Conservation (phyloP, 2,113 vertebrate species). For the Ptyas mucosa region DNA sequence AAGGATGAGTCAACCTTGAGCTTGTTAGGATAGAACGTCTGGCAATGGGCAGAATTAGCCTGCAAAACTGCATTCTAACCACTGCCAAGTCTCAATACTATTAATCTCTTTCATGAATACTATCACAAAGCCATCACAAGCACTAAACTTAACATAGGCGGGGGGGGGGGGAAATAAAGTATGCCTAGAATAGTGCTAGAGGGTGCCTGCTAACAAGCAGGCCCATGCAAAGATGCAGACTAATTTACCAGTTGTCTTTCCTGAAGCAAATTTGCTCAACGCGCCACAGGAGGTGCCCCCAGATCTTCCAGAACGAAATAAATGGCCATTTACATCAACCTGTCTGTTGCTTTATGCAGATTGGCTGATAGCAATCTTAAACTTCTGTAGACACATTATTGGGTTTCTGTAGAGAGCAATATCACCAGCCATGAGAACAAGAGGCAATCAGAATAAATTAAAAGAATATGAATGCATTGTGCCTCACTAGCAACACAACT, state of each 20-base stretch:
- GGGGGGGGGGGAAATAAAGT: not conserved
- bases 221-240: constrained; percentile 26
- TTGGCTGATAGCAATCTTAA: not conserved
- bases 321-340: constrained; percentile 30
- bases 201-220: constrained; percentile 41
- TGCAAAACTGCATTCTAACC: not conserved
- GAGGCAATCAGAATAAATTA: constrained; percentile 6
- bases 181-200: constrained; percentile 33
- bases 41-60: not conserved
- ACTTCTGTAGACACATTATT: not conserved
- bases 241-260: constrained; percentile 36
- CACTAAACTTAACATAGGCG: constrained; percentile 29
- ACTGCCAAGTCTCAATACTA: constrained; percentile 11
- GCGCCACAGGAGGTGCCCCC: not conserved
- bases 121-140: constrained; percentile 19
- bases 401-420: not conserved
- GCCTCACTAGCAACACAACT: not conserved
- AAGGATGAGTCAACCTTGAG: not conserved
- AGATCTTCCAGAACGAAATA: constrained; percentile 19
- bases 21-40: not conserved
- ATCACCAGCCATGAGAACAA: not conserved
- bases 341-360: not conserved
- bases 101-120: not conserved
- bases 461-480: not conserved
- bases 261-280: constrained; percentile 1